These are phyloP conservation scores for Liparis tanakae DNA, from an alignment of 2,797 vertebrate genomes.

Conservation along the genomic window DNA sequence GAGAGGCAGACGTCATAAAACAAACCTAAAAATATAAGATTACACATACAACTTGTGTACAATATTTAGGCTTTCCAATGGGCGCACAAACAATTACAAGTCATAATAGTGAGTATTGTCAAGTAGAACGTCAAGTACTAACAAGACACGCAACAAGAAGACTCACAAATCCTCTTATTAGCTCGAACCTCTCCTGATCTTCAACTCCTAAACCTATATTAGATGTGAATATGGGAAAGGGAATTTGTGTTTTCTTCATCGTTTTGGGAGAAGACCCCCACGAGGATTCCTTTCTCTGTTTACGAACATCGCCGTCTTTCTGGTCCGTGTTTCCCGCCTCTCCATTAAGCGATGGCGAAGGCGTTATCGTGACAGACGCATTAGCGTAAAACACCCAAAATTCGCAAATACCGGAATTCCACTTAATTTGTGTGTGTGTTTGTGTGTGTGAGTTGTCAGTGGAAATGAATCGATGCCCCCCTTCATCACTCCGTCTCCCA, in stretches of 20 bases:
- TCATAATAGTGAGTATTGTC: no score
- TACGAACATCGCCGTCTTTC: no score
- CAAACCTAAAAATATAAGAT: no score
- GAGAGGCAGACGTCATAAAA: no score
- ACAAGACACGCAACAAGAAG: no score
- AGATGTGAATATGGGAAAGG: background rate
- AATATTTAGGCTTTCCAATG: no score
- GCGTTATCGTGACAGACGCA: no score
- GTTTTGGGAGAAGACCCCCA: background rate
- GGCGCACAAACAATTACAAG: no score
- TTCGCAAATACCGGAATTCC: background rate
- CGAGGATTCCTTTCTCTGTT: background rate
- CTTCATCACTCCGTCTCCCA: background rate
- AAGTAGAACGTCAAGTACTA: no score
- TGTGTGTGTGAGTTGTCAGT: background rate
- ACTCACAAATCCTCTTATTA: background rate
- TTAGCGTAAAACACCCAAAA: background rate
- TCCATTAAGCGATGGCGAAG: background rate
- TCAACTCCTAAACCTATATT: background rate
- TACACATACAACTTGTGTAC: no score
- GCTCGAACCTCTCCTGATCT: background rate
- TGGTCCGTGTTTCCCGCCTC: background rate
- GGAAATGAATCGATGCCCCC: conserved; percentile 5
- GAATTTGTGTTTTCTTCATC: background rate
- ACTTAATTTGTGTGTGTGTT: background rate